Evolutionary conservation across 2,797 vertebrate species (phyloP), one percentile per base, ranked within the genome.

Genomic region (Phrynocephalus guinanensis): DNA sequence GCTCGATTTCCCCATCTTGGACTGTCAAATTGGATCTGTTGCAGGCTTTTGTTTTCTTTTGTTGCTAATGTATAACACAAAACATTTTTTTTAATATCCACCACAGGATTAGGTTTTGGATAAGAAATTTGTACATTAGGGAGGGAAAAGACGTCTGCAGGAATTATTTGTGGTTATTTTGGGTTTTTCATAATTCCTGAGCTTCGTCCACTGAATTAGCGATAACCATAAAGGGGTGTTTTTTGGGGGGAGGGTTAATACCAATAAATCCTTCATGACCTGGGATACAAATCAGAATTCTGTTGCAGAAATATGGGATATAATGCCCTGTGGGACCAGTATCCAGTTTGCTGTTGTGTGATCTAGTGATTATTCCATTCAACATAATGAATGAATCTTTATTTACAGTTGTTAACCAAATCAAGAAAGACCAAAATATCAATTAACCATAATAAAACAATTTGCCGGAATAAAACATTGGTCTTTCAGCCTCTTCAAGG

Each of bases 1-100:
- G n/a, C 90, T 80, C 5, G 83, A 90, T 92, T 94, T 91, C n/a
- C 8, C 86, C 26, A 83, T 82, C 28, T 72, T 91, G 56, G 48
- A 87, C 8, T 82, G 22, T 72, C 13, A 22, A 93, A 4, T 88
- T 80, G 81, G 26, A 70, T 79, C 89, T 87, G 5, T 85, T 71
- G 90, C 84, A 90, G 88, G 1, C 1, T 93, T 50, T 88, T 75
- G 60, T 63, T 63, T 15, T 63, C 18, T 63, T 63, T 63, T 63
- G 28, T 56, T 86, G 3, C 84, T 91, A 84, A 80, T 38, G 24
- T 20, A 87, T 38, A 16, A 85, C n/a, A 68, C 6, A n/a, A 24
- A 84, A 87, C n/a, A 48, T 8, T 63, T 10, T 82, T 77, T 82
- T 20, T 20, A 15, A 20, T 33, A 63, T 26, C 87, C 11, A 81